A percentile compares a stretch with the other conserved stretches of the same genome.
Conservation (phyloP, 2,113 vertebrate species). For the Orycteropus afer region DNA sequence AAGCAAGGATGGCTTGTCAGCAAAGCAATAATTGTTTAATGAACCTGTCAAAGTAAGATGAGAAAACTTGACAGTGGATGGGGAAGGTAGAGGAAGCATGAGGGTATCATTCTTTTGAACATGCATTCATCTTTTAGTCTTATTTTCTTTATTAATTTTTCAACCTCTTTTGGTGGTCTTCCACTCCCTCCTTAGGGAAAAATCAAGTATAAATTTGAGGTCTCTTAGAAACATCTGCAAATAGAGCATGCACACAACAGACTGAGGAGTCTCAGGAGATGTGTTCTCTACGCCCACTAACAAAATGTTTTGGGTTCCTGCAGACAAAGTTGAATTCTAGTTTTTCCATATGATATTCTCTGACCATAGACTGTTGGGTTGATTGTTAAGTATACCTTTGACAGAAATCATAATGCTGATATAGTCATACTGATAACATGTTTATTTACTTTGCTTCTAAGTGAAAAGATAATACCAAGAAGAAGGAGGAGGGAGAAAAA, state of each 20-base stretch:
- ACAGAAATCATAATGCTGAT: not conserved
- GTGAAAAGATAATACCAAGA: not conserved
- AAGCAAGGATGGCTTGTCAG: not conserved
- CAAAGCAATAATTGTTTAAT: too few species aligned
- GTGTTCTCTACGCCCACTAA: too few species aligned
- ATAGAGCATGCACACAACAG: not conserved
- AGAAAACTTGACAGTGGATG: too few species aligned
- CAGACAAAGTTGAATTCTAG: not conserved
- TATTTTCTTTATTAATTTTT: not conserved
- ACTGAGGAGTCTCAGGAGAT: too few species aligned
- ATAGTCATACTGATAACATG: not conserved
- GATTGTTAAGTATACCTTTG: not conserved
- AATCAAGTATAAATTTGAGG: not conserved
- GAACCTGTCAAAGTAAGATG: not conserved
- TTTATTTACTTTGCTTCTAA: not conserved
- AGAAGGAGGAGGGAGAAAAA: too few species aligned
- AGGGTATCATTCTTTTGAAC: not conserved
- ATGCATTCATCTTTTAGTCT: not conserved
- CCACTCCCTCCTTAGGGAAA: not conserved
- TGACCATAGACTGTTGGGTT: not conserved
- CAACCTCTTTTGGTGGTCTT: not conserved
- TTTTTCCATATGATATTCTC: not conserved
- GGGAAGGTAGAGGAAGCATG: accelerated
- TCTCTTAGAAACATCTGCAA: not conserved
- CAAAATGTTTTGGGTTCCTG: not conserved